A percentile compares a stretch with the other conserved stretches of the same genome.
Evolutionary conservation across 1,140 invertebrate genomes (phyloP).

Genomic region (Calephelis nemesis): DNA sequence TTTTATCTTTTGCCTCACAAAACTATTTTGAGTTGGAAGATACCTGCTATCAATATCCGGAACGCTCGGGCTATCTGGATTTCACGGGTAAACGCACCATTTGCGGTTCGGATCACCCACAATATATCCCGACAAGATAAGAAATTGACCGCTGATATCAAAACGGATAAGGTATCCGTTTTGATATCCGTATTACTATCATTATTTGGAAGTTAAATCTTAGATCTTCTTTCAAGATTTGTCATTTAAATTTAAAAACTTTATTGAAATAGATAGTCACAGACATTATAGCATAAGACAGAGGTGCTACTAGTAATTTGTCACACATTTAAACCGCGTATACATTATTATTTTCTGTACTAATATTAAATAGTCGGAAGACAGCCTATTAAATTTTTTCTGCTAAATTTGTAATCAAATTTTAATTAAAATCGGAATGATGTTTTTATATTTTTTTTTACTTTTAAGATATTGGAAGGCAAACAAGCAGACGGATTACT

Average conservation of each 20-base stretch:
- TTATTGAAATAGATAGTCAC: not conserved
- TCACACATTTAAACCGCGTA: too few relatives aligned
- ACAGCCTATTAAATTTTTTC: too few relatives aligned
- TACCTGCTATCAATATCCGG: slow-evolving; percentile 70
- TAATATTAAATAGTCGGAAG: too few relatives aligned
- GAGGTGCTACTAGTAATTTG: too few relatives aligned
- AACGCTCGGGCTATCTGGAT: slow-evolving; percentile 64
- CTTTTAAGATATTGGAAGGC: too few relatives aligned
- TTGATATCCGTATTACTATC: slow-evolving; percentile 44
- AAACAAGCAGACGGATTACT: too few relatives aligned
- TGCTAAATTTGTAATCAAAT: too few relatives aligned
- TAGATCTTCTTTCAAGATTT: not conserved
- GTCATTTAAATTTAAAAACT: not conserved
- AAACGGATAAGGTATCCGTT: too few relatives aligned
- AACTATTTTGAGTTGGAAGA: slow-evolving; percentile 56
- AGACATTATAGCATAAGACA: not conserved
- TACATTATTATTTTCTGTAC: too few relatives aligned
- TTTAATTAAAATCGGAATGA: too few relatives aligned
- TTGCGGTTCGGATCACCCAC: slow-evolving; percentile 55
- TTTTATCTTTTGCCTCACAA: slow-evolving; percentile 57
- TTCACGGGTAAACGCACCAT: slow-evolving; percentile 72
- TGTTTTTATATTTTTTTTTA: too few relatives aligned
- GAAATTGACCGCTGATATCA: slow-evolving; percentile 60
- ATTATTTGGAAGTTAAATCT: slow-evolving; percentile 24
- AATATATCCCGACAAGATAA: slow-evolving; percentile 59